Base-by-base conservation (phyloP, 2,113 vertebrate genomes). In the Eolophus roseicapilla region DNA sequence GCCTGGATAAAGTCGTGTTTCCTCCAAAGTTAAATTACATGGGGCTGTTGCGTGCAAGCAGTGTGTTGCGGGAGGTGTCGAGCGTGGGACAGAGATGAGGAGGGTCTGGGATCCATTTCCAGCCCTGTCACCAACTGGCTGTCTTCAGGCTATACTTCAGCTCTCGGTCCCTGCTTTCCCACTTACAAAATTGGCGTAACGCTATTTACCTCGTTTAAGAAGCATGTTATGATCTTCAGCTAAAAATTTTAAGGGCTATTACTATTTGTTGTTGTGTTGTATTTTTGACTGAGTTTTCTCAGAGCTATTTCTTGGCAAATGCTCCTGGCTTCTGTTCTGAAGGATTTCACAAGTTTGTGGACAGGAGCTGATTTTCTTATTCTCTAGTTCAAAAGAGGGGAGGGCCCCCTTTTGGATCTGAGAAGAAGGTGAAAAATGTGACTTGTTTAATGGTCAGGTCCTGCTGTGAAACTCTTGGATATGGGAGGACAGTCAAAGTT, bases 101-200 rank as follows among this genome's bases (percentile, higher is more conserved):
- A 88, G 70, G 80, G 49, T 77, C 95, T 95, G 94, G 88, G 57
- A 82, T 91, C 65, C 73, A 23, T 96, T 95, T 82, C 88, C 74
- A 88, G 59, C 73, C 53, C 44, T 88, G 85, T 73, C 70, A 94
- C 85, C 73, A 82, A 91, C 71, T 83, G 57, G 14, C 39, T 69
- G 63, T 87, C 85, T 82, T 91, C 68, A 82, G 84, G 59, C 84
- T 90, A 35, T 73, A 55, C 85, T 83, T 93, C 74, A 86, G 44
- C 75, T 65, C 31, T 76, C 0, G 1, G 25, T 76, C 62, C 55
- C 64, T 74, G 44, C 67, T 81, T 86, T 88, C 50, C 69, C 70
- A 41, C 53, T 92, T 60, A 20, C 1, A 73, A 87, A 82, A 85
- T 3, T 67, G 73, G 28, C 20, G 0, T 53, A 46, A 55, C 1